These are phyloP conservation scores for Scaptomyza caliginosa DNA, from an alignment of 2,888 invertebrate genomes.

Conservation along the genomic window DNA sequence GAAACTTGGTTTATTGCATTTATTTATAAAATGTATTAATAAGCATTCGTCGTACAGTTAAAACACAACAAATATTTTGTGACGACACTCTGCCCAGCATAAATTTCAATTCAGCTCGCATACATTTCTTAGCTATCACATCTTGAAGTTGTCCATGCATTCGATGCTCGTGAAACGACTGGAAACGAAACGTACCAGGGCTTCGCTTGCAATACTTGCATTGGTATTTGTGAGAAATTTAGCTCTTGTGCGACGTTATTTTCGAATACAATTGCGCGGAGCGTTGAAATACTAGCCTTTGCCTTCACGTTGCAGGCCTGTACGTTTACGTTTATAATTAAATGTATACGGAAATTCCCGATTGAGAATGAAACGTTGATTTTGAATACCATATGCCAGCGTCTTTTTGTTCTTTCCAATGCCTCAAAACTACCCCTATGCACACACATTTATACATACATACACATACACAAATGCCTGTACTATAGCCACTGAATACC, in stretches of 20 bases:
- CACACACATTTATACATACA: not conserved
- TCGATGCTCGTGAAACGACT: constrained; percentile 7
- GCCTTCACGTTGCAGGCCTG: constrained; percentile 34
- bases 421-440: constrained; percentile 54
- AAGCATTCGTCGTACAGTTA: not conserved
- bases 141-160: not conserved
- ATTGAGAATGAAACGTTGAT: constrained; percentile 61
- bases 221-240: constrained; percentile 43
- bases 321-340: constrained; percentile 48
- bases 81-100: constrained; percentile 26
- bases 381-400: constrained; percentile 60
- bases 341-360: constrained; percentile 43
- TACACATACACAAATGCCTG: constrained; percentile 1
- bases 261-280: constrained; percentile 63
- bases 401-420: constrained; percentile 45
- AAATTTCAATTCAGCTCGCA: not conserved
- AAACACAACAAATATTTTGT: not conserved
- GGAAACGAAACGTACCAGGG: constrained; percentile 50
- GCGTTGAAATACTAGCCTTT: constrained; percentile 50
- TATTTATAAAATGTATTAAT: not conserved
- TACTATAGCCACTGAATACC: constrained; percentile 22
- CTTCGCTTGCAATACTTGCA: constrained; percentile 21
- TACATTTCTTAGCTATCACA: constrained; percentile 4
- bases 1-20: too few relatives aligned
- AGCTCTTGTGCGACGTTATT: constrained; percentile 63